Evolutionary conservation across 2,797 vertebrate genomes (phyloP), one percentile per base, ranked within the genome.

Genomic region (Aphelocoma californica): DNA sequence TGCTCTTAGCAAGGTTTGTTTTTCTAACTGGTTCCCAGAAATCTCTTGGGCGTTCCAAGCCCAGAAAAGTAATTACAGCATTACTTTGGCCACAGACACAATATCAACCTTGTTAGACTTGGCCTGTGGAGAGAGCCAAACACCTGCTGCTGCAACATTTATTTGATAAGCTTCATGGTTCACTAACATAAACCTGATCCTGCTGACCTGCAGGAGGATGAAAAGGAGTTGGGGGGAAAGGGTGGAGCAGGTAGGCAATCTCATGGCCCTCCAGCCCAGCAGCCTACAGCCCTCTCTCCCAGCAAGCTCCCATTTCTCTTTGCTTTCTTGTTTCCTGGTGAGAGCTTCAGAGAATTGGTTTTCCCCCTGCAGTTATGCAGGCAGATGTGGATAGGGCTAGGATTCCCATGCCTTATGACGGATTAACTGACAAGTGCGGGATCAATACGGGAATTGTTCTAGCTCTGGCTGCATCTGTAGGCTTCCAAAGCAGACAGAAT

Each of bases 111-210:
- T 96, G 95, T 95, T 97, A 97, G 86, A 80, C 71, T 91, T 96
- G 94, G 95, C 94, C 95, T 93, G 91, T 58, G 67, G 93, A 91
- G 94, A 93, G 90, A 90, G 96, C 94, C 93, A 96, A 96, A 97
- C 97, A 98, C 97, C 97, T 97, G 98, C 90, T 96, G 96, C 93
- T 96, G 96, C 94, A 88, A 96, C 96, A 96, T 97, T 96, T 97
- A 92, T 97, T 97, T 97, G 97, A 97, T 97, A 97, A 98, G 93
- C 93, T 97, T 96, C 96, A 96, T 96, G 94, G 95, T 96, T 93
- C 45, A 54, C 94, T 97, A 96, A 48, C 88, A 82, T 96, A 96
- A 97, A 97, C 96, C 95, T 94, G 96, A 97, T 97, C 97, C 96
- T 62, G 81, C 93, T 97, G 97, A 97, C 97, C 96, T 96, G 94